Evolutionary conservation across 2,888 invertebrate genomes (phyloP).

Genomic region (Rhingia campestris): DNA sequence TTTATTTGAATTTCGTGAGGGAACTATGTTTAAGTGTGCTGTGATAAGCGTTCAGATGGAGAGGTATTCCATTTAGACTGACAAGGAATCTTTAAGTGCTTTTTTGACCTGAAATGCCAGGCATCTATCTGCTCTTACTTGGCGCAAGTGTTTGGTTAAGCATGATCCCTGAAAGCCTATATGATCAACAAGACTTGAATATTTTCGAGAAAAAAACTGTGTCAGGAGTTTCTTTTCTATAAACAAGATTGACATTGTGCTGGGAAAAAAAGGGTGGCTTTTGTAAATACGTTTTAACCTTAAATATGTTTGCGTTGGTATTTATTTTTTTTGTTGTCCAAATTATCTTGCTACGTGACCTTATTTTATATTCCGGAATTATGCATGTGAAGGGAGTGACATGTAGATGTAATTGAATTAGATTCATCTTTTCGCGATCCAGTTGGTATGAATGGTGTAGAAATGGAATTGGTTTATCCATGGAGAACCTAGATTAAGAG

Average conservation of each 20-base stretch:
- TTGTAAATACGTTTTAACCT: too few species aligned
- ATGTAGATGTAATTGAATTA: too few species aligned
- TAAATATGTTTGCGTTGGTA: too few species aligned
- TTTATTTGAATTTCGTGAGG: slow-evolving; percentile 59
- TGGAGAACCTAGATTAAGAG: too few species aligned
- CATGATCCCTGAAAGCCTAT: not conserved
- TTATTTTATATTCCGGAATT: too few species aligned
- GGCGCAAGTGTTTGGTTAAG: not conserved
- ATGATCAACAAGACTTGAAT: slow-evolving; percentile 1
- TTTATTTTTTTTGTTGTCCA: too few species aligned
- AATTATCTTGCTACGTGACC: too few species aligned
- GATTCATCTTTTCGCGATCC: too few species aligned
- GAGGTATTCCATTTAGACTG: slow-evolving; percentile 41
- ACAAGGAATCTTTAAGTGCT: slow-evolving; percentile 22
- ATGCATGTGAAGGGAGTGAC: too few species aligned
- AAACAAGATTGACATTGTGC: not conserved
- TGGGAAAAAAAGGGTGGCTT: not conserved
- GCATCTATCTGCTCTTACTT: not conserved
- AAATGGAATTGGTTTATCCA: too few species aligned
- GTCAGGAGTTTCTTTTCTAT: not conserved
- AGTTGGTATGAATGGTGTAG: too few species aligned
- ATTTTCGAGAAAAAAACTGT: not conserved
- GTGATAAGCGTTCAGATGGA: slow-evolving; percentile 54
- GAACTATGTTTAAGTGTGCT: slow-evolving; percentile 52
- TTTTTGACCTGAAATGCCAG: slow-evolving; percentile 33